Evolutionary conservation across 2,797 vertebrate genomes (phyloP).

Genomic region (Petrocephalus sullivani): DNA sequence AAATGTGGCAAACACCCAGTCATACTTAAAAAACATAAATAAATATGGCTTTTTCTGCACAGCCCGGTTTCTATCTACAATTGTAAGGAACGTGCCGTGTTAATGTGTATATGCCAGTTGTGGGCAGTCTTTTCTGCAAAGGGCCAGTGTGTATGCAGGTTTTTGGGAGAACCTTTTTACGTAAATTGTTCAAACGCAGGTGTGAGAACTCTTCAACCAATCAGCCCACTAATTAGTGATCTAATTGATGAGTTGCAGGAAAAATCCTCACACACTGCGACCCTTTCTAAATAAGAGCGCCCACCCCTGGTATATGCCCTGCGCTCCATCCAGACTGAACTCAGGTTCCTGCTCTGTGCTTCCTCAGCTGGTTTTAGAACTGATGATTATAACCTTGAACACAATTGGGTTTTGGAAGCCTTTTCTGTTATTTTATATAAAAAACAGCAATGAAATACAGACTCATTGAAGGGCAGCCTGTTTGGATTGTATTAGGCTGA

Average conservation of each 20-base stretch:
- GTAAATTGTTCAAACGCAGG: too few relatives aligned
- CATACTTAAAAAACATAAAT: too few relatives aligned
- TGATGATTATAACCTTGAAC: not conserved
- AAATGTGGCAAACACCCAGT: too few relatives aligned
- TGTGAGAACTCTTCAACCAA: too few relatives aligned
- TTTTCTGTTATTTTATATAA: not conserved
- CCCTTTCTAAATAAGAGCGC: too few relatives aligned
- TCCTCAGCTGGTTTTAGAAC: not conserved
- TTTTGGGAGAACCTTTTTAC: too few relatives aligned
- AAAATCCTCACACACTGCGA: too few relatives aligned
- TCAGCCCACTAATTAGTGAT: too few relatives aligned
- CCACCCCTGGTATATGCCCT: not conserved
- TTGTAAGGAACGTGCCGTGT: not conserved
- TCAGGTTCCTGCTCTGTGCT: not conserved
- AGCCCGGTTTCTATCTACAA: not conserved
- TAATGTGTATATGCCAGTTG: not conserved
- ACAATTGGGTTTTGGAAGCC: not conserved
- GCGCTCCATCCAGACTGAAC: not conserved
- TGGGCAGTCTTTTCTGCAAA: too few relatives aligned
- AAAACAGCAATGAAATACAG: not conserved
- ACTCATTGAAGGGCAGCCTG: not conserved
- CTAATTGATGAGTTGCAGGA: too few relatives aligned
- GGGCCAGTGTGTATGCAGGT: too few relatives aligned
- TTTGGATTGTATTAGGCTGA: not conserved
- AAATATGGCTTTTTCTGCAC: not conserved